These are phyloP conservation scores for Ephestia elutella DNA, from an alignment of 1,140 invertebrate species.

Conservation along the genomic window DNA sequence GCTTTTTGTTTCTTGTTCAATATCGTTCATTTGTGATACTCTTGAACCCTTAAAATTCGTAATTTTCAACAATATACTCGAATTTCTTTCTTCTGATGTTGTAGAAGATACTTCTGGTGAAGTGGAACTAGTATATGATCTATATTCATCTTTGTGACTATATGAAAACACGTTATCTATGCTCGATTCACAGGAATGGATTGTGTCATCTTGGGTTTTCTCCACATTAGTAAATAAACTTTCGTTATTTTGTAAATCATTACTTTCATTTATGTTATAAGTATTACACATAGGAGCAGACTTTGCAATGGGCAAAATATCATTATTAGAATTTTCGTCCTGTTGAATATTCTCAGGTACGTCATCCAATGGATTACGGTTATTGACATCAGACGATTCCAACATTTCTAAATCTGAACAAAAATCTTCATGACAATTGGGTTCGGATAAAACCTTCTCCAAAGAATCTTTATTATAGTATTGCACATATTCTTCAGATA, in stretches of 20 bases:
- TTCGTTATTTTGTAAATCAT: background rate
- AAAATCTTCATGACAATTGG: slow-evolving; percentile 13
- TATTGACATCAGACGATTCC: background rate
- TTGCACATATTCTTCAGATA: slow-evolving; percentile 21
- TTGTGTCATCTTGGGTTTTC: slow-evolving; percentile 23
- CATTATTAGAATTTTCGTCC: background rate
- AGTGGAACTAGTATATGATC: slow-evolving; percentile 37
- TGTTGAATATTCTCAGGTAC: background rate
- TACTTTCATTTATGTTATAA: background rate
- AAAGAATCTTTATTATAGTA: slow-evolving; percentile 39
- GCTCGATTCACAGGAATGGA: slow-evolving; percentile 40
- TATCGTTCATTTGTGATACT: slow-evolving; percentile 48
- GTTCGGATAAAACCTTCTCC: slow-evolving; percentile 39
- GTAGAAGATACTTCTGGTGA: slow-evolving; percentile 70
- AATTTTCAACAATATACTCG: slow-evolving; percentile 59
- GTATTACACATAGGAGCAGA: background rate
- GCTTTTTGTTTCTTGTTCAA: slow-evolving; percentile 24
- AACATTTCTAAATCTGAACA: background rate
- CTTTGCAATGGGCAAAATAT: background rate
- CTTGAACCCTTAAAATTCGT: slow-evolving; percentile 53
- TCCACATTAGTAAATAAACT: background rate
- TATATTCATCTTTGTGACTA: slow-evolving; percentile 25
- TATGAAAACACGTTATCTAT: slow-evolving; percentile 34
- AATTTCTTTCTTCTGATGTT: slow-evolving; percentile 59
- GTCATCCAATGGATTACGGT: background rate